Evolutionary conservation across 2,888 invertebrate species (phyloP), one percentile per base, ranked within the genome.

Genomic region (Phyllotreta cruciferae): DNA sequence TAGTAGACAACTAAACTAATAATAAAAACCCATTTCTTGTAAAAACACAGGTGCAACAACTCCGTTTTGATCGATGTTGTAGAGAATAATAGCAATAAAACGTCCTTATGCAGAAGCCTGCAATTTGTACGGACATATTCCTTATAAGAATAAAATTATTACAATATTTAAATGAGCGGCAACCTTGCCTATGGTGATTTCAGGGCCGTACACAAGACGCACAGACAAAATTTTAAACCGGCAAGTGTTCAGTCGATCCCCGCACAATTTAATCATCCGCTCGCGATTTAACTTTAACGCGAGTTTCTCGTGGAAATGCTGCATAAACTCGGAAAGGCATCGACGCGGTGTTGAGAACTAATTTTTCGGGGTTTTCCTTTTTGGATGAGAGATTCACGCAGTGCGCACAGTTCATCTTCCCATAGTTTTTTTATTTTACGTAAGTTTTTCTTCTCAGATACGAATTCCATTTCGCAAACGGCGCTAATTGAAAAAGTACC

Each of bases 121-220:
- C 44, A 60, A 60, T 60, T 60, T 60, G 52, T 60, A 44, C 53
- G 44, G 44, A 52, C 52, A 42, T 44, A 52, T 60, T 60, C 60
- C 60, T 52, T 60, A 60, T 60, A 60, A 42, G 60, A 60, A 47
- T 60, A 53, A 53, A 60, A 60, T 60, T 60, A 60, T 60, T 52
- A 60, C 52, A 53, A 42, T 60, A 60, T 60, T 60, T 10, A 60
- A 60, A 60, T 60, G 60, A 60, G 60, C 57, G 64, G 61, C 64
- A 64, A 64, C 76, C 75, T 76, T 75, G 75, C 75, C 74, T 70
- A 68, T 69, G 64, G 71, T 62, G 63, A 70, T 67, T 73, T 75
- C 74, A 75, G 71, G 77, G 75, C 74, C 77, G 71, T 64, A 70
- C 56, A 61, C 52, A 42, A 60, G 37, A 60, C 42, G 11, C 50